Evolutionary conservation across 2,797 vertebrate species (phyloP).

Genomic region (Platyrinchus mystaceus): DNA sequence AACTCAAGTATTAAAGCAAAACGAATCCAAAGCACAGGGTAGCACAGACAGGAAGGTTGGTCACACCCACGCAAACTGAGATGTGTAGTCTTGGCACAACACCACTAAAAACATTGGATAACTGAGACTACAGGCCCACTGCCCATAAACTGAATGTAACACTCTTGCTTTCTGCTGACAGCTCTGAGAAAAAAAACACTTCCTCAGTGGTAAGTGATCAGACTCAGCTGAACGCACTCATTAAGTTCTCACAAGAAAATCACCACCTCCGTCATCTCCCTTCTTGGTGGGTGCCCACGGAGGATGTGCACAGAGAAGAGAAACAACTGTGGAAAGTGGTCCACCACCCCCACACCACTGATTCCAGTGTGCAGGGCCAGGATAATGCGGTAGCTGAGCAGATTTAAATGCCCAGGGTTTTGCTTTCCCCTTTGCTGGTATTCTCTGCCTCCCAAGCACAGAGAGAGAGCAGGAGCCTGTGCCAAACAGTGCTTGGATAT

Average conservation of each 20-base stretch:
- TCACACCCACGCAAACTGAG: fast-evolving
- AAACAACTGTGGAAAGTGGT: background rate
- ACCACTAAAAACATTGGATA: background rate
- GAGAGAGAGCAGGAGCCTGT: background rate
- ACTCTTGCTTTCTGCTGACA: slow-evolving; percentile 10
- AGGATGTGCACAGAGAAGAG: background rate
- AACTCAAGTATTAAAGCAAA: background rate
- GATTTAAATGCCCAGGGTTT: background rate
- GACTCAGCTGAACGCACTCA: background rate
- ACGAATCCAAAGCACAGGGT: background rate
- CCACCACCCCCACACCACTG: fast-evolving
- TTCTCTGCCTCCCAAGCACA: background rate
- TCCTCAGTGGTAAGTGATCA: background rate
- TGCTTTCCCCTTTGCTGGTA: background rate
- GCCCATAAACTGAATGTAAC: background rate
- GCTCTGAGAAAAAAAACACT: background rate
- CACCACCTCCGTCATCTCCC: background rate
- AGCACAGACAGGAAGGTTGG: background rate
- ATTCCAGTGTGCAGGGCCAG: fast-evolving
- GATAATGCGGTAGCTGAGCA: background rate
- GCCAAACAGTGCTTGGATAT: background rate
- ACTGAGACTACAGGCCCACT: background rate
- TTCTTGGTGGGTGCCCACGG: background rate
- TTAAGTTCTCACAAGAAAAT: background rate
- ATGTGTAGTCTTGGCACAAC: background rate